Percentiles rank a stretch among this genome's conserved stretches.
Conservation (phyloP, 2,888 invertebrate genomes). For the Lysandra coridon region DNA sequence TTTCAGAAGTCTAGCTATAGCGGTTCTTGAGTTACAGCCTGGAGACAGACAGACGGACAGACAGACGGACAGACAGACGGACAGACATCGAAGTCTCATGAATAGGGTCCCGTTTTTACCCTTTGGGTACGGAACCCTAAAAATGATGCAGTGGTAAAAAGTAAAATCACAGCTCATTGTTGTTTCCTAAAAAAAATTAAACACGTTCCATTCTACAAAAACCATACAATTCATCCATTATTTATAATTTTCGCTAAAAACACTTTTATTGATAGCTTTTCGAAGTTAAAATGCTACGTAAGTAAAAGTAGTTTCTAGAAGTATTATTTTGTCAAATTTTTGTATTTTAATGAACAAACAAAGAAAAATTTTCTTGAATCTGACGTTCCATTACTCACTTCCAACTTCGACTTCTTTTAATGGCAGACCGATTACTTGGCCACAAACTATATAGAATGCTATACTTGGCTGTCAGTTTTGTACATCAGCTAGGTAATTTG, state of each 20-base stretch:
- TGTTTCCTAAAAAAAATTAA: neutral
- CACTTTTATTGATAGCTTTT: neutral
- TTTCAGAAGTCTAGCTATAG: too few relatives aligned
- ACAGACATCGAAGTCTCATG: too few relatives aligned
- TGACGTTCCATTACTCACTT: neutral
- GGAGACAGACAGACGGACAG: too few relatives aligned
- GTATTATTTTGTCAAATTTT: neutral
- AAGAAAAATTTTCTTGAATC: neutral
- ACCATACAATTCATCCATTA: neutral
- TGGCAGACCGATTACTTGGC: conserved; percentile 28
- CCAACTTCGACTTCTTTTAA: conserved; percentile 28
- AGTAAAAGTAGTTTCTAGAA: neutral
- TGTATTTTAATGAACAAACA: neutral
- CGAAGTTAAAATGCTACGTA: neutral
- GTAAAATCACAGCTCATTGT: neutral
- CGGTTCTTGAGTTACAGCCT: too few relatives aligned
- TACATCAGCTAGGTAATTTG: conserved; percentile 32
- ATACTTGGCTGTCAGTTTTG: conserved; percentile 29
- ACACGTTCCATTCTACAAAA: neutral
- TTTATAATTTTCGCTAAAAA: neutral
- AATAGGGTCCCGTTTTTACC: too few relatives aligned
- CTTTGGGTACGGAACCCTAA: too few relatives aligned
- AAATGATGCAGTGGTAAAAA: too few relatives aligned
- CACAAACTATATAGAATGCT: too few relatives aligned
- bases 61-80: too few relatives aligned